Evolutionary conservation across 2,113 vertebrate species (phyloP), one percentile per base, ranked within the genome.

Genomic region (Abramis brama): DNA sequence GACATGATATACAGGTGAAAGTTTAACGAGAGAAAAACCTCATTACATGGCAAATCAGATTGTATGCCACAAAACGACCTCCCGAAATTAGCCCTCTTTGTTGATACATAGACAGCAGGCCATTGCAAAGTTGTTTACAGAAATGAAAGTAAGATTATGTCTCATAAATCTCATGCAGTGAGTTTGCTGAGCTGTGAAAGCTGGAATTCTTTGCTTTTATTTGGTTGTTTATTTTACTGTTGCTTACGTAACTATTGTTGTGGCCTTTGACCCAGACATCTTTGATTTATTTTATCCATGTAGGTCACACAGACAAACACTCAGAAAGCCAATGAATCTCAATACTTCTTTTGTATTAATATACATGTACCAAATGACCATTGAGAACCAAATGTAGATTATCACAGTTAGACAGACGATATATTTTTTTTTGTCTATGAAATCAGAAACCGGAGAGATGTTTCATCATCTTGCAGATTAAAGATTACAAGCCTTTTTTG

Each of bases 401-500:
- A 45, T 73, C 36, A 71, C 36, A 73, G 70, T n/a, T 23, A 2
- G 9, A 43, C 36, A 10, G 3, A 33, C 3, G 0, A 15, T 62
- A 23, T 25, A 11, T 70, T 19, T 39, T 36, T 39, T 43, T 73
- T 73, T 0, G 19, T 78, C 19, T 60, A 13, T 60, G 36, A 79
- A 62, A 25, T 62, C 55, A 50, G 43, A 75, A 62, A 43, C n/a
- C 77, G 43, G n/a, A 50, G 43, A 75, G 73, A 47, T 47, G 50
- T 52, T 23, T 27, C 19, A 3, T 43, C 19, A 43, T 45, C 57
- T 64, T 59, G 6, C 78, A 80, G 39, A 80, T 80, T 80, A 64
- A 47, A 64, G 57, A 64, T 80, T 45, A 80, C 78, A 80, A 80
- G 59, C 59, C 59, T 25, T 64, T 79, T 80, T 81, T 27, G n/a